Evolutionary conservation across 2,797 vertebrate genomes (phyloP).

Genomic region (Crenuchus spilurus): DNA sequence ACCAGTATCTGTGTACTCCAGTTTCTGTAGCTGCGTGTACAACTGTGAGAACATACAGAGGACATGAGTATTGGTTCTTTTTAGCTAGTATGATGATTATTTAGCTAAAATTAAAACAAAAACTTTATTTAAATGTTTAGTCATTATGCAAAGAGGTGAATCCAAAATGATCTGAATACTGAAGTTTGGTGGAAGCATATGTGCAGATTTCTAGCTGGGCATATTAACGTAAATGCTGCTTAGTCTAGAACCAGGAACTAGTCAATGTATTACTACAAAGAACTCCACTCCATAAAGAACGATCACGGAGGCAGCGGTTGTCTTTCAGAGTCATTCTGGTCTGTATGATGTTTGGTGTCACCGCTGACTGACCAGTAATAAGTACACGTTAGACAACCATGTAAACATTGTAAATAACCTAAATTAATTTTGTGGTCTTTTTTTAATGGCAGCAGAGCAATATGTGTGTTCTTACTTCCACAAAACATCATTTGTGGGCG

Average conservation of each 20-base stretch:
- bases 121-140: not conserved
- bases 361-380: conserved; percentile 80
- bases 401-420: conserved; percentile 46
- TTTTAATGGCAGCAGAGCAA: conserved; percentile 31
- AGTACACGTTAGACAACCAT: conserved; percentile 53
- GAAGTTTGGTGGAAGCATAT: not conserved
- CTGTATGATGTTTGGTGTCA: conserved; percentile 81
- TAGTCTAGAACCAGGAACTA: not conserved
- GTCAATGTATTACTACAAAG: too few species aligned
- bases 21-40: not conserved
- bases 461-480: conserved; percentile 34
- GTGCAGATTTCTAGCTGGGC: not conserved
- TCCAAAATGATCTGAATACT: too few species aligned
- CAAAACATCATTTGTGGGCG: conserved; percentile 21
- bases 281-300: too few species aligned
- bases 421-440: conserved; percentile 9
- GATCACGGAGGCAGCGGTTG: not conserved
- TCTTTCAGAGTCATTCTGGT: conserved; percentile 63
- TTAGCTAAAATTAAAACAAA: too few species aligned
- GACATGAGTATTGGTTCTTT: not conserved
- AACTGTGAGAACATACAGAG: not conserved
- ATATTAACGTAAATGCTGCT: not conserved
- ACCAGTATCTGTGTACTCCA: not conserved
- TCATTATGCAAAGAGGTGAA: not conserved
- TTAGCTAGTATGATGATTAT: too few species aligned